These are phyloP conservation scores for Burhinus bistriatus DNA, from an alignment of 2,113 vertebrate species.

Conservation along the genomic window DNA sequence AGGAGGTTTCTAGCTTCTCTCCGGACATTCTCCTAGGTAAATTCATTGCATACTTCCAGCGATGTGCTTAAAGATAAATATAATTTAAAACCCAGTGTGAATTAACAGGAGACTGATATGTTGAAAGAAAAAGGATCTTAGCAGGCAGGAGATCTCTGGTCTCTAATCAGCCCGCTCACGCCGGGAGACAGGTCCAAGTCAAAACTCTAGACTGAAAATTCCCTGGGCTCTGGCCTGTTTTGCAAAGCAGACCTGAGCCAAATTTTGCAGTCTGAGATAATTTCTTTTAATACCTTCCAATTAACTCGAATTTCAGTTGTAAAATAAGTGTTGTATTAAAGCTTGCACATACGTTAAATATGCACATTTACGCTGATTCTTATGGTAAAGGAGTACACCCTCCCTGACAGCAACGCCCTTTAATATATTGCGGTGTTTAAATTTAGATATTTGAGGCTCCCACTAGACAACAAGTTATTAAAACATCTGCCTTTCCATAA, in stretches of 20 bases:
- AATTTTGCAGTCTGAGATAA: not conserved
- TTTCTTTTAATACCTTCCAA: not conserved
- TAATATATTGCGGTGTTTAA: constrained; percentile 67
- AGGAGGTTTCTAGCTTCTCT: not conserved
- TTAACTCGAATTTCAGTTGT: not conserved
- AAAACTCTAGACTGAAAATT: not conserved
- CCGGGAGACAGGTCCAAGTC: not conserved
- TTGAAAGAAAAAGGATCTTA: not conserved
- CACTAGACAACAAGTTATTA: constrained; percentile 76
- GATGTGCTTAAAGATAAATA: not conserved
- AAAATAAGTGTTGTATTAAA: not conserved
- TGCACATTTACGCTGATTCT: not conserved
- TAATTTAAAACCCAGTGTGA: not conserved
- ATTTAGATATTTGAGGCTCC: constrained; percentile 70
- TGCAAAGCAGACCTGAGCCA: not conserved
- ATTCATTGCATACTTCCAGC: not conserved
- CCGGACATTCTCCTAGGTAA: not conserved
- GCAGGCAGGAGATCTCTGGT: not conserved
- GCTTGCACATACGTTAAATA: not conserved
- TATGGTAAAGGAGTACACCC: not conserved
- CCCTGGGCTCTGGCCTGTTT: not conserved
- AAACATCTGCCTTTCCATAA: constrained; percentile 82
- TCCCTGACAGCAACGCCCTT: not conserved
- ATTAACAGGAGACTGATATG: not conserved
- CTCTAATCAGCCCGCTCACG: not conserved